Evolutionary conservation across 2,113 vertebrate genomes (phyloP).

Genomic region (Miniopterus natalensis): DNA sequence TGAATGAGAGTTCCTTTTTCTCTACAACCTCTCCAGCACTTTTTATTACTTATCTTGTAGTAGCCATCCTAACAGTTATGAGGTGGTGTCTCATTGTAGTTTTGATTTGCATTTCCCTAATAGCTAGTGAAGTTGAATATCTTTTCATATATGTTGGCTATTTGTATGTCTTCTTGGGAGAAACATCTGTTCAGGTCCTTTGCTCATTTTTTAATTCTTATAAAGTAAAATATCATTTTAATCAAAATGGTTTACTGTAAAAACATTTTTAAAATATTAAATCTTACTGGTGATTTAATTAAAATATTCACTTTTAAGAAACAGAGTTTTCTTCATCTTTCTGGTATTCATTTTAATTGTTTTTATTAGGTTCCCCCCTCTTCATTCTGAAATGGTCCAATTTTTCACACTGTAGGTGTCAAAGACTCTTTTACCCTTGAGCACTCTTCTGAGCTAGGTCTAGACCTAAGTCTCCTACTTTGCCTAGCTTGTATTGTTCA

Average conservation of each 20-base stretch:
- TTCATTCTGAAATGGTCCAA: background rate
- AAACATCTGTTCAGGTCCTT: background rate
- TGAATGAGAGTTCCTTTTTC: background rate
- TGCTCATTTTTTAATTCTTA: background rate
- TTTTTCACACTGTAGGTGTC: background rate
- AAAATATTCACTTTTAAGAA: background rate
- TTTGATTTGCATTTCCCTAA: background rate
- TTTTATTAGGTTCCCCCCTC: background rate
- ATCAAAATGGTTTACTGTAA: background rate
- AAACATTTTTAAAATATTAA: background rate
- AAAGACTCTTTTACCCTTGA: background rate
- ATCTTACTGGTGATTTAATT: background rate
- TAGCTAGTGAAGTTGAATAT: background rate
- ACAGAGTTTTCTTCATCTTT: background rate
- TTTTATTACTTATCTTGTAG: background rate
- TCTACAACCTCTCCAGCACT: background rate
- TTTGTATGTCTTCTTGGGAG: background rate
- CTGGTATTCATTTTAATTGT: background rate
- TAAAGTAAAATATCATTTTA: slow-evolving; percentile 1
- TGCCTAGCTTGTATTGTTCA: background rate
- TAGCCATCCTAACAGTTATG: background rate
- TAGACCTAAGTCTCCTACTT: background rate
- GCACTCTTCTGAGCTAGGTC: background rate
- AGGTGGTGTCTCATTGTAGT: background rate
- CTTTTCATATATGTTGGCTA: background rate